Conservation (phyloP, 2,797 vertebrate species). For the Danio kyathit region DNA sequence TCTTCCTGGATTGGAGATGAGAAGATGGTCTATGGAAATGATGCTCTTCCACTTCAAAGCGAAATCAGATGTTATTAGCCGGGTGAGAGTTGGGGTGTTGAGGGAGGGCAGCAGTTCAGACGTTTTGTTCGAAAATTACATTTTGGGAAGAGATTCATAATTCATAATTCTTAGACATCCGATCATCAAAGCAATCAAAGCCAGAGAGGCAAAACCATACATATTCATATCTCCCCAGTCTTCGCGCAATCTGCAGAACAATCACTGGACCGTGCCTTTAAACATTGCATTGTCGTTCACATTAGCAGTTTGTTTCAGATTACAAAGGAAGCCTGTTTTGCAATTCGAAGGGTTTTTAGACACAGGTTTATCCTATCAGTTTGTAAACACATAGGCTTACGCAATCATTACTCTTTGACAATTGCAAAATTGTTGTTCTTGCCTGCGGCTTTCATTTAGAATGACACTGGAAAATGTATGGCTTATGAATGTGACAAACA, state of each 20-base stretch:
- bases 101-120: neutral
- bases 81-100: neutral
- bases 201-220: conserved; percentile 4
- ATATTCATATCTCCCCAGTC: neutral
- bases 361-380: too few species aligned
- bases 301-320: neutral
- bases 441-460: too few species aligned
- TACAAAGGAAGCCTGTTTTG: neutral
- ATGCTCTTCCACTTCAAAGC: conserved; percentile 21
- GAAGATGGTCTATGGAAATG: conserved; percentile 48
- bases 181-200: conserved; percentile 38
- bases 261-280: neutral
- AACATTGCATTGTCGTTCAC: neutral
- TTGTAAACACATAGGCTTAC: too few species aligned
- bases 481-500: neutral
- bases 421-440: neutral
- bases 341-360: too few species aligned
- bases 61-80: neutral
- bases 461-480: neutral
- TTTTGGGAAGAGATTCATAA: conserved; percentile 40
- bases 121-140: conserved; percentile 11
- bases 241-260: neutral
- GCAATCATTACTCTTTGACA: neutral
- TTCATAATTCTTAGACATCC: conserved; percentile 18
- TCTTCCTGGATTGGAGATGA: conserved; percentile 31